Evolutionary conservation across 2,113 vertebrate genomes (phyloP), one percentile per base, ranked within the genome.

Genomic region (Talpa occidentalis): DNA sequence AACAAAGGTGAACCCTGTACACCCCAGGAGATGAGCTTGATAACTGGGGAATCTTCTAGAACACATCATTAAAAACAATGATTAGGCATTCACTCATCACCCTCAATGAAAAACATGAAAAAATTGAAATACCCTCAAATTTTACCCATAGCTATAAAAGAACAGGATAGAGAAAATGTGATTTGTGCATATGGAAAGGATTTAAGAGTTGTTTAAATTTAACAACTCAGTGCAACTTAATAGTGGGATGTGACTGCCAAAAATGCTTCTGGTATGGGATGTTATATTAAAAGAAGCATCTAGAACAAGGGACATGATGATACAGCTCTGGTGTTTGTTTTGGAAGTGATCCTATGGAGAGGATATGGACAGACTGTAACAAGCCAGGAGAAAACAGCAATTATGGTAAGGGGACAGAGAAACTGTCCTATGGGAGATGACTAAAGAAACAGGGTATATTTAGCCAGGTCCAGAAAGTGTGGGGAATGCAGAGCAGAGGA

Each of bases 121-220:
- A 94, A 56, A 78, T 84, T 54, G 26, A 35, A 94, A 91, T 35
- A 64, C 52, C 37, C 67, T 44, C 32, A 74, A 89, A 77, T 60
- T 83, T 9, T 35, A 91, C 32, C 49, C 67, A 60, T 26, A 69
- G 8, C 14, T n/a, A 47, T 82, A 72, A 90, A 67, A 83, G 60
- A 76, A 82, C 2, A 84, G 37, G 47, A 88, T 28, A 90, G 47
- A 84, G 76, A 95, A 93, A 93, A 79, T 73, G 60, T 76, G 67
- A 54, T 90, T 91, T 82, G 37, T 82, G n/a, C 69, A 93, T 28
- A 82, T 79, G 93, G 77, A 87, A 95, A 69, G 19, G 54, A 94
- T 94, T 95, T 92, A 94, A 93, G 70, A 81, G 62, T 52, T 91
- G 86, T 94, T 90, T 96, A 92, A 94, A 88, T 95, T 94, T 97